Evolutionary conservation across 30 jellyfish, hydroid and myxozoan species (phyloP), one percentile per base, ranked within the genome.

Genomic region (Mastigias papua): DNA sequence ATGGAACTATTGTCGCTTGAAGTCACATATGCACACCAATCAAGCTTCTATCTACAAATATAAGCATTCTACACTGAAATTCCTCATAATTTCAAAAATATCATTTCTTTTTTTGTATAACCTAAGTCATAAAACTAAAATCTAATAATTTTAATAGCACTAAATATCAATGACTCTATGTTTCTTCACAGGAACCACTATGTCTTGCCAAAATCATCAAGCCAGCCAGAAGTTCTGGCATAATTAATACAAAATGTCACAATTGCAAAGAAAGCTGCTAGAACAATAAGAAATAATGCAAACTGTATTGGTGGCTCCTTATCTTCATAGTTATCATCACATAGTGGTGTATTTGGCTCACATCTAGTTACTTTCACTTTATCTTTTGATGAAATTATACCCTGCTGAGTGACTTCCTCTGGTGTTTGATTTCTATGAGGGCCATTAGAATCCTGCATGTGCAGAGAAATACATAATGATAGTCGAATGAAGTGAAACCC

Each of bases 141-240:
- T n/a, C n/a, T n/a, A n/a, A n/a, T n/a, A n/a, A 3, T 37, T 37
- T 5, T 37, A 37, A 37, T 37, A 3, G 54, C 11, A 37, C 5
- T 37, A 37, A 37, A 5, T 37, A 3, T 11, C 54, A 37, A 37
- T 37, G 11, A 37, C 5, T 37, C 5, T 37, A 5, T 37, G 54
- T 37, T 37, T 3, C 54, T 3, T 37, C n/a, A n/a, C n/a, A n/a
- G n/a, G n/a, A n/a, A n/a, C n/a, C n/a, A n/a, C 54, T 37, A 37
- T 37, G 54, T 37, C 54, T 37, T 70, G 8, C 64, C 81, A 37
- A 63, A 26, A n/a, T 63, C 23, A 72, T 72, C 83, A 72, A 72
- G 35, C 83, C 83, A 72, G 23, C 83, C 83, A 34, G 83, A 48
- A 20, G 83, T 72, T 26, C 83, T 48, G 1, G 69, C 83, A 72